Conservation (phyloP, 2,113 vertebrate species). For the Odobenus rosmarus region DNA sequence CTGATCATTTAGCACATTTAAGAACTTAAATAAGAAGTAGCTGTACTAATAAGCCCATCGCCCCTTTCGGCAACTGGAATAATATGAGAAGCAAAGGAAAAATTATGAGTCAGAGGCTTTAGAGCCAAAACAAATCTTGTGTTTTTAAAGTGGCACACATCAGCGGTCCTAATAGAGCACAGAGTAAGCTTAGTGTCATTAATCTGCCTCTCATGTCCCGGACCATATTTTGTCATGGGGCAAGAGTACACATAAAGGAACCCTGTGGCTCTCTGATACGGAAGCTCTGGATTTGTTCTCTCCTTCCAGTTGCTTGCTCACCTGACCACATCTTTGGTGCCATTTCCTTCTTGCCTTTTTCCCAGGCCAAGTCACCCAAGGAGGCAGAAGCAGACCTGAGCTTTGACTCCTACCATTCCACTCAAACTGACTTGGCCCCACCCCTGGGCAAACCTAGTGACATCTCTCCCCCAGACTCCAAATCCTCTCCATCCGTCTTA, state of each 20-base stretch:
- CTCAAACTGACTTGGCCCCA: slow-evolving; percentile 87
- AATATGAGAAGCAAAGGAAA: slow-evolving; percentile 28
- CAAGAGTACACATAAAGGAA: not conserved
- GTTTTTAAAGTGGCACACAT: not conserved
- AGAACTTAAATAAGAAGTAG: not conserved
- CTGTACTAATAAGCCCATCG: not conserved
- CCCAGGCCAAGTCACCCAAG: slow-evolving; percentile 83
- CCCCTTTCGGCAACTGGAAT: not conserved
- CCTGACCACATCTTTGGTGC: not conserved
- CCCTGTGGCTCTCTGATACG: rapidly evolving
- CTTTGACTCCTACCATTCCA: slow-evolving; percentile 89
- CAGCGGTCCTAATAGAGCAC: not conserved
- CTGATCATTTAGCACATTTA: not conserved
- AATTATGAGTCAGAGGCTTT: not conserved
- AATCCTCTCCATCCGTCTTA: slow-evolving; percentile 61
- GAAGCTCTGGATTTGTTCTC: not conserved
- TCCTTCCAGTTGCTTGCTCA: not conserved
- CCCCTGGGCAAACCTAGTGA: slow-evolving; percentile 75
- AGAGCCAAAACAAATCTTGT: not conserved
- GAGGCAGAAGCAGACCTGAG: slow-evolving; percentile 82
- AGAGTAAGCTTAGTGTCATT: not conserved
- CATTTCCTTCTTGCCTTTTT: slow-evolving; percentile 40
- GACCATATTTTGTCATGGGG: not conserved
- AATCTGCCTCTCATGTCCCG: not conserved
- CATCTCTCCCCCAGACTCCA: slow-evolving; percentile 67